Conservation (phyloP, 2,797 vertebrate species). For the Cossypha niveicapilla region DNA sequence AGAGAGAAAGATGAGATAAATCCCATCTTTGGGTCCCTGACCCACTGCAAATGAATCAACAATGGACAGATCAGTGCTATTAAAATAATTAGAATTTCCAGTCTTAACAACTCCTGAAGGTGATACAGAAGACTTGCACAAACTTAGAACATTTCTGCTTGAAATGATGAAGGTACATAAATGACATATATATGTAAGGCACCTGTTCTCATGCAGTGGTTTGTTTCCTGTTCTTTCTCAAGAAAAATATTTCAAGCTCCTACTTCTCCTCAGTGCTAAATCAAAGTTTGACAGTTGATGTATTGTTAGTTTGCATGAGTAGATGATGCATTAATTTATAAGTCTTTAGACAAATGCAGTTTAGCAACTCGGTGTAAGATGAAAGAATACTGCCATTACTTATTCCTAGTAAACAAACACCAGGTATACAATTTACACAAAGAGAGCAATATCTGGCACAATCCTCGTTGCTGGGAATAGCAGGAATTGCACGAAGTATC, state of each 20-base stretch:
- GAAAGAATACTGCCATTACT: not conserved
- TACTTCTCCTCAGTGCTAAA: not conserved
- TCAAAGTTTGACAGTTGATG: not conserved
- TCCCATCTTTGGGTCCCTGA: not conserved
- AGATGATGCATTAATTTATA: not conserved
- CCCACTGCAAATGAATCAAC: not conserved
- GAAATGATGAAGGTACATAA: not conserved
- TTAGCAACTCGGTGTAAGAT: not conserved
- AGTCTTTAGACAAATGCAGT: not conserved
- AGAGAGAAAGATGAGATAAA: not conserved
- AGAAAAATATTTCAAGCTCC: not conserved
- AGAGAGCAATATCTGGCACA: not conserved
- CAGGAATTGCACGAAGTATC: not conserved
- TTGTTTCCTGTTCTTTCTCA: not conserved
- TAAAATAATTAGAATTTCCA: not conserved
- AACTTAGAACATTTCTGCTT: not conserved
- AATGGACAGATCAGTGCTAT: not conserved
- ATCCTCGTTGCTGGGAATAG: not conserved
- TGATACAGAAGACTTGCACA: not conserved
- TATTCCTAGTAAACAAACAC: not conserved
- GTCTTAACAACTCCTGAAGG: not conserved
- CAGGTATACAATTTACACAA: not conserved
- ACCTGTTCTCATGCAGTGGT: not conserved
- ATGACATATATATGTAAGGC: not conserved
- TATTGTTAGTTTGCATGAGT: not conserved